Evolutionary conservation across 35 echinoderm and acorn worm species (phyloP).

Genomic region (Lytechinus pictus): DNA sequence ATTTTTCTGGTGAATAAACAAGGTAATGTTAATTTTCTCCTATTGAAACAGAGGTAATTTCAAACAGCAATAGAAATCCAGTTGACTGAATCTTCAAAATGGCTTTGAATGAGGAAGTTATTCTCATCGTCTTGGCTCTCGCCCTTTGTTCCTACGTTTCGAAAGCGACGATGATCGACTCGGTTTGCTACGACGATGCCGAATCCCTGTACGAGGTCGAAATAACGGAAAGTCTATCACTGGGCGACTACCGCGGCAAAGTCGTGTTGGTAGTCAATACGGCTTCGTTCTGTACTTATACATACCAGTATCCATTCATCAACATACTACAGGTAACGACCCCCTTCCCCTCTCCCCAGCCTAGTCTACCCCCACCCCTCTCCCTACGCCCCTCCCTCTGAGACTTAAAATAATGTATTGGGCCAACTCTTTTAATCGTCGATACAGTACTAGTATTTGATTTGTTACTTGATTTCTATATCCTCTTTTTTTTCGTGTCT

Average conservation of each 20-base stretch:
- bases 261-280: conserved; percentile 79
- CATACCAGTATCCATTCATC: conserved; percentile 68
- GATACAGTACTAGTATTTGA: too few species aligned
- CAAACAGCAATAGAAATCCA: too few species aligned
- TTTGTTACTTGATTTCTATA: too few species aligned
- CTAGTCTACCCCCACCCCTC: too few species aligned
- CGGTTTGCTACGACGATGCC: conserved; percentile 33
- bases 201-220: background rate
- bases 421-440: too few species aligned
- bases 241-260: conserved; percentile 70
- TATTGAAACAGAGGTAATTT: too few species aligned
- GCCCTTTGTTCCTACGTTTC: background rate
- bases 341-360: background rate
- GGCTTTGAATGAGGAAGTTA: background rate
- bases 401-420: too few species aligned
- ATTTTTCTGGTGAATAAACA: too few species aligned
- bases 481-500: too few species aligned
- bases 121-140: background rate
- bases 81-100: background rate
- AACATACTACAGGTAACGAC: conserved; percentile 60
- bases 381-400: too few species aligned
- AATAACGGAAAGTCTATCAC: background rate
- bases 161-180: background rate
- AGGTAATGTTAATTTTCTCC: too few species aligned
- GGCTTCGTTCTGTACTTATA: conserved; percentile 76